Evolutionary conservation across 2,113 vertebrate species (phyloP).

Genomic region (Bostrychus sinensis): DNA sequence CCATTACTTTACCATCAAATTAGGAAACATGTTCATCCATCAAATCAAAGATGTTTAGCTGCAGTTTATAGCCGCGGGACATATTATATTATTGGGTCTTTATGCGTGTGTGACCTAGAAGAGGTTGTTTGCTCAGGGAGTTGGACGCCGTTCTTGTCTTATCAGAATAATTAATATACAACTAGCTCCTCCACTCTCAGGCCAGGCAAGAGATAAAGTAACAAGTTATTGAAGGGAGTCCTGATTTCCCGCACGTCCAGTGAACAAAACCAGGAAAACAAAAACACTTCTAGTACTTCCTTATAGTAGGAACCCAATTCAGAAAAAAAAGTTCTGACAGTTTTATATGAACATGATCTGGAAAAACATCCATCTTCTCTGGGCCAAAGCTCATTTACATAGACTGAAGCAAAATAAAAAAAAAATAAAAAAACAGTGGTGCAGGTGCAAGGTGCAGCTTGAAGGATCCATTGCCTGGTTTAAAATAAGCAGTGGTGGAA

Average conservation of each 20-base stretch:
- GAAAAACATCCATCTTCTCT: too few relatives aligned
- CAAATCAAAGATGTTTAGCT: slow-evolving; percentile 8
- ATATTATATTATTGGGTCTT: not conserved
- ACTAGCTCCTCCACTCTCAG: slow-evolving; percentile 34
- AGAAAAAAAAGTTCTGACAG: too few relatives aligned
- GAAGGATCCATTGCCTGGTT: too few relatives aligned
- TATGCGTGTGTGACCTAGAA: slow-evolving; percentile 12
- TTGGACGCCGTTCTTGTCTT: slow-evolving; percentile 29
- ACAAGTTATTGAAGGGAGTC: not conserved
- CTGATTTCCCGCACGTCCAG: not conserved
- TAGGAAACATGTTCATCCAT: not conserved
- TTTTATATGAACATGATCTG: too few relatives aligned
- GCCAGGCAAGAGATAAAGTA: not conserved
- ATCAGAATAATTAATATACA: slow-evolving; percentile 63
- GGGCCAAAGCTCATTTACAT: too few relatives aligned
- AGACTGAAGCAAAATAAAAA: too few relatives aligned
- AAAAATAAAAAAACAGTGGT: too few relatives aligned
- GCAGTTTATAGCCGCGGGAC: not conserved
- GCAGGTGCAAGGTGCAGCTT: too few relatives aligned
- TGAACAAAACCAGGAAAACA: slow-evolving; percentile 1
- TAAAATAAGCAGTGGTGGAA: too few relatives aligned
- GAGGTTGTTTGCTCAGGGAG: slow-evolving; percentile 61
- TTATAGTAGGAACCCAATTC: too few relatives aligned
- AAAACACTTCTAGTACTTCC: not conserved
- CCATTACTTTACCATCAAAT: slow-evolving; percentile 2